These are phyloP conservation scores for Arvicanthis niloticus DNA, from an alignment of 2,113 vertebrate species.

Conservation along the genomic window DNA sequence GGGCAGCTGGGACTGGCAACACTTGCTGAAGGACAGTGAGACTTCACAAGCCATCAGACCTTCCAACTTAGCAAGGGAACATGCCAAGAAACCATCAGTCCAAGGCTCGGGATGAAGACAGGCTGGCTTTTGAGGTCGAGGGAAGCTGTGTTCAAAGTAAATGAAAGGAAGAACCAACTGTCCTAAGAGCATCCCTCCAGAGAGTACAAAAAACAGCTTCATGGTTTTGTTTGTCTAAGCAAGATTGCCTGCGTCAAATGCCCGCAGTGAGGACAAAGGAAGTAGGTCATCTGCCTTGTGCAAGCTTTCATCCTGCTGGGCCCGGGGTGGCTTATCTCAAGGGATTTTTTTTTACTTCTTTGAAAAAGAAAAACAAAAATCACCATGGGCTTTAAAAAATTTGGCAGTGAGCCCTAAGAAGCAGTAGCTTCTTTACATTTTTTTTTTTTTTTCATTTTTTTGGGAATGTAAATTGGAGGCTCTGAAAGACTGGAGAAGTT, in stretches of 20 bases:
- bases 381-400: background rate
- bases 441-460: too few species aligned
- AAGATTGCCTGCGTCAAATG: background rate
- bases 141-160: background rate
- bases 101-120: background rate
- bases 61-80: fast-evolving
- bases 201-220: background rate
- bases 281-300: constrained; percentile 63
- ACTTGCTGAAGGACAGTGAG: fast-evolving
- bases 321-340: background rate
- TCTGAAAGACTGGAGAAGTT: background rate
- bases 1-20: too few species aligned
- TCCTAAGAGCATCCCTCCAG: background rate
- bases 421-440: background rate
- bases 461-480: background rate
- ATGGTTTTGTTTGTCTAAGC: constrained; percentile 11
- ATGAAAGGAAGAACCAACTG: background rate
- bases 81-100: background rate
- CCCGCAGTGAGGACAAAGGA: constrained; percentile 48
- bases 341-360: constrained; percentile 19
- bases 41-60: background rate
- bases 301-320: background rate
- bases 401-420: background rate
- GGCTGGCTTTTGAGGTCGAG: background rate
- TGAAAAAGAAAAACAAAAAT: background rate